Percentiles rank a stretch among this genome's conserved stretches.
phyloP scores from a whole-genome alignment of 1,140 invertebrate genomes.

The Drosophila tristis region DNA sequence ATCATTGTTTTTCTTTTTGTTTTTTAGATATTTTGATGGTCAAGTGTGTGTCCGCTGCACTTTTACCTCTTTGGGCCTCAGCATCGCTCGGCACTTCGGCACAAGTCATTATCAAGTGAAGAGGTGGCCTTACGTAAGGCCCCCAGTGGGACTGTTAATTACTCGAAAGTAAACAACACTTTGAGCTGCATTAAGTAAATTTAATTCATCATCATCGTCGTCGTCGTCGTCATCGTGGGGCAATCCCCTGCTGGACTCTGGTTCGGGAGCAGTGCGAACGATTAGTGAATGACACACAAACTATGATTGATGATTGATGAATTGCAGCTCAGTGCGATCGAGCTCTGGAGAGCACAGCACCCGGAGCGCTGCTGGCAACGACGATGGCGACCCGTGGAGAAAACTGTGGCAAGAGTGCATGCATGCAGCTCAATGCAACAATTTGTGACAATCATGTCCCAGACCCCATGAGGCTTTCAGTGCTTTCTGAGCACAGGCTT shows the following conservation, averaged over 20 bases:
- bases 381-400: conserved; percentile 64
- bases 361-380: conserved; percentile 18
- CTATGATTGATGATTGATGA: conserved; percentile 82
- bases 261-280: conserved; percentile 67
- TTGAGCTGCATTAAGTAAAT: conserved; percentile 44
- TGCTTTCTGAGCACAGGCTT: background rate
- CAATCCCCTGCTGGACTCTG: conserved; percentile 39
- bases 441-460: conserved; percentile 75
- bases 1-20: conserved; percentile 33
- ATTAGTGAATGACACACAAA: conserved; percentile 78
- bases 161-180: conserved; percentile 34
- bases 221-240: conserved; percentile 33
- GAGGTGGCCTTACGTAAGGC: conserved; percentile 27
- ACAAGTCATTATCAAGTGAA: conserved; percentile 36
- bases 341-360: conserved; percentile 8
- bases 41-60: conserved; percentile 30
- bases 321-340: conserved; percentile 31
- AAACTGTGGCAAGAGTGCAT: conserved; percentile 77
- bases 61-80: conserved; percentile 1
- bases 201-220: conserved; percentile 58
- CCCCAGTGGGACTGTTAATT: conserved; percentile 44
- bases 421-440: conserved; percentile 47
- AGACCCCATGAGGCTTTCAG: conserved; percentile 39
- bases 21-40: conserved; percentile 13
- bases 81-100: conserved; percentile 24